Percentiles rank a stretch among this genome's conserved stretches.
Conservation (phyloP, 2,888 invertebrate species). For the Dryobota labecula region DNA sequence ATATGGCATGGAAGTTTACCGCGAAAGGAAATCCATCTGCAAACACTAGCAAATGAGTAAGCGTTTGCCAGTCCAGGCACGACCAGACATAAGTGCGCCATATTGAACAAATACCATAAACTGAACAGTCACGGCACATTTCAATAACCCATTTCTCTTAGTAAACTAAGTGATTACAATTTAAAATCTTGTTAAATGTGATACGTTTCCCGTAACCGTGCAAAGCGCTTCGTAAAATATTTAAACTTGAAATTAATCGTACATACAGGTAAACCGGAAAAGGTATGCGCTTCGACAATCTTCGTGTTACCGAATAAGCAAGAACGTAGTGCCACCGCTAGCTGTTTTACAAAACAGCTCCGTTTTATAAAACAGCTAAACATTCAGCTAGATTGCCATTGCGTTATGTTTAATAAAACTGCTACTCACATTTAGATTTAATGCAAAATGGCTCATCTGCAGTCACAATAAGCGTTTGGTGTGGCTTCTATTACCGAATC, state of each 20-base stretch:
- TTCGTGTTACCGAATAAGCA: background rate
- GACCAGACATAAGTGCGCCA: constrained; percentile 30
- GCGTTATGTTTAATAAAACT: too few species aligned
- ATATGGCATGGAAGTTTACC: constrained; percentile 39
- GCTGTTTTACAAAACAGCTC: too few species aligned
- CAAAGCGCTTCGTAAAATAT: background rate
- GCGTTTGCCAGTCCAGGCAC: constrained; percentile 10
- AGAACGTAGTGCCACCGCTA: too few species aligned
- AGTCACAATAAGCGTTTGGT: too few species aligned
- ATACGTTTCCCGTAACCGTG: background rate
- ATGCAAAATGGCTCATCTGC: too few species aligned
- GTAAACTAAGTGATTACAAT: constrained; percentile 3
- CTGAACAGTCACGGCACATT: background rate
- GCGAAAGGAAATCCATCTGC: constrained; percentile 13
- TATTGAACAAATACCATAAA: constrained; percentile 18
- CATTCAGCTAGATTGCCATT: too few species aligned
- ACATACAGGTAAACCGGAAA: background rate
- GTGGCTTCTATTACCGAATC: too few species aligned
- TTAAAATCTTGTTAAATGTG: background rate
- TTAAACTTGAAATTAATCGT: background rate
- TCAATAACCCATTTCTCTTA: background rate
- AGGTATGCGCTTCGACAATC: background rate
- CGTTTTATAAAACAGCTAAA: too few species aligned
- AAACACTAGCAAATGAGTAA: constrained; percentile 28
- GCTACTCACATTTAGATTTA: too few species aligned